Conservation (phyloP, 2,113 vertebrate genomes). For the Ciconia maguari region DNA sequence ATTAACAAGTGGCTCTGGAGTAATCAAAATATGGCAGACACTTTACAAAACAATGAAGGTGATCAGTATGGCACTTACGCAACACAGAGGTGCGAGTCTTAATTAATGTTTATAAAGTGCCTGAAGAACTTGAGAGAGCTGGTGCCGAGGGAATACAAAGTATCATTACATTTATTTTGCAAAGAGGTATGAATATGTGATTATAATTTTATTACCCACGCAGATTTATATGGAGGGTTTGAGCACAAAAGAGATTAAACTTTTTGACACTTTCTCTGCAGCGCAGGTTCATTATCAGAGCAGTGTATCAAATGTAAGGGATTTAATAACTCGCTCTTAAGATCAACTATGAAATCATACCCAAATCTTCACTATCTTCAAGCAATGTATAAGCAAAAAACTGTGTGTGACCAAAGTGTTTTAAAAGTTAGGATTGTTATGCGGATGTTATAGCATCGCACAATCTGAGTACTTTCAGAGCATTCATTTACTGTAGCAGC, state of each 20-base stretch:
- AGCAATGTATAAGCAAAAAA: neutral
- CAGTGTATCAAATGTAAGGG: neutral
- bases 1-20: neutral
- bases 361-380: neutral
- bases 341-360: neutral
- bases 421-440: neutral
- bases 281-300: neutral
- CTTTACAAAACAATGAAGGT: neutral
- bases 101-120: conserved; percentile 40
- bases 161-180: conserved; percentile 41
- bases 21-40: neutral
- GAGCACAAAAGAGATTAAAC: conserved; percentile 38
- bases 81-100: neutral
- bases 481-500: conserved; percentile 22
- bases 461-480: neutral
- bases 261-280: conserved; percentile 8
- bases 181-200: conserved; percentile 36
- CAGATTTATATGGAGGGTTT: neutral
- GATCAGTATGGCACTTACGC: neutral
- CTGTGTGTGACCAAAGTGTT: neutral
- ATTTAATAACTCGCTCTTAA: neutral
- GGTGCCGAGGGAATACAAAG: neutral
- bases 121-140: neutral
- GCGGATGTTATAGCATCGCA: neutral
- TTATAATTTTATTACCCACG: conserved; percentile 21